Base-by-base conservation (phyloP, 2,113 vertebrate species). In the Silurus asotus region DNA sequence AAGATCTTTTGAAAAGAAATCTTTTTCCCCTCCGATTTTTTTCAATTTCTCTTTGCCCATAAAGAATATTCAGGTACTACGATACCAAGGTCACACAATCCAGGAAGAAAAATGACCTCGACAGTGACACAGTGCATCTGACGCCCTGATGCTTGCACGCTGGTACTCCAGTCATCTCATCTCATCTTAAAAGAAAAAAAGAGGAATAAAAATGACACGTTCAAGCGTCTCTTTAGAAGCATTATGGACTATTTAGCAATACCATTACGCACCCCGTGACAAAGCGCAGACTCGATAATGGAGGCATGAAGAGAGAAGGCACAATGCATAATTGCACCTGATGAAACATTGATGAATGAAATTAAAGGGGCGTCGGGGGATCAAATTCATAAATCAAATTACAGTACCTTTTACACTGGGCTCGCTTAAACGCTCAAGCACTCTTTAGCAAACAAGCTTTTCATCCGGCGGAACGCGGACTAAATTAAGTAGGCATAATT, bases 381-480 rank as follows among this genome's bases (percentile, higher is more conserved):
- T 95, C 93, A 95, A 94, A 95, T 95, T 95, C 92, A 95, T 94
- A 94, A 95, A 94, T 95, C 94, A 95, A 94, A 93, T 94, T 93
- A 95, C 94, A 94, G 92, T 93, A 93, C 88, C 92, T 93, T 82
- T 92, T 92, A 88, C 91, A 88, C 82, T 89, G 83, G 84, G 88
- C 88, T 84, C 86, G 90, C 89, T 92, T 92, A 93, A 93, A 91
- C 87, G 89, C 88, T 72, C 58, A 70, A 90, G 86, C 88, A 89
- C 87, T 92, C 91, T 88, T 90, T 83, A 86, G 84, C 87, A 85
- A 90, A 84, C 86, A 23, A 78, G 25, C 88, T 89, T 92, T 93
- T 90, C 92, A 92, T 91, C 91, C 89, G 83, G 82, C 58, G 82
- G 84, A 82, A 77, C 83, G 82, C 89, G 89, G 93, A 93, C 93